Evolutionary conservation across 2,113 vertebrate species (phyloP), one percentile per base, ranked within the genome.

Genomic region (Polypterus bichir): DNA sequence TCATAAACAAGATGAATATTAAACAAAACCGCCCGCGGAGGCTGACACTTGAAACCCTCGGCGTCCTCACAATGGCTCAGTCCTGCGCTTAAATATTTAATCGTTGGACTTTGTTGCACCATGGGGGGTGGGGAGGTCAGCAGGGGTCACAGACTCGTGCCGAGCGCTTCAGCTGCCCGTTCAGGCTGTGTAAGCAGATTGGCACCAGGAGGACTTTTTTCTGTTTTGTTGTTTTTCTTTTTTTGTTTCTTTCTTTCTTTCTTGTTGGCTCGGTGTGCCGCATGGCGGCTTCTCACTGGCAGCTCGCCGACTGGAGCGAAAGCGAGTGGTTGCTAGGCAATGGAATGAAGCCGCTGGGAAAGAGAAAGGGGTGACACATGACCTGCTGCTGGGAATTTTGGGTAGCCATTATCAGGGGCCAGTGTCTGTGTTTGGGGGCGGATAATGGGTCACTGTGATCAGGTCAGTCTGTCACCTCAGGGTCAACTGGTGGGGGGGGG

Each of bases 1-100:
- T 62, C 53, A 6, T 54, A 46, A 46, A 48, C n/a, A 11, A 52
- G 46, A 64, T 55, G 68, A 59, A 75, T 67, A 75, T 75, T 59
- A 71, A 72, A 71, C 60, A 71, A 73, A 70, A 69, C 66, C 61
- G 45, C 66, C 64, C 47, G 55, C 60, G 74, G 68, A 68, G 69
- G 66, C 59, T 52, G 84, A 81, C 73, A 87, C 76, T 76, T 77
- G 83, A 87, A 71, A 84, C 81, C 73, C 45, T 60, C 59, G 61
- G 67, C 65, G 64, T 46, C 47, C 59, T 54, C 59, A 7, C 51
- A 49, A 49, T 55, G 45, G 7, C 4, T 52, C 10, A 66, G 61
- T 53, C 49, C 65, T 46, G 6, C 46, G 51, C 60, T 59, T 66
- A 46, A 66, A 66, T 66, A 59, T 66, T 66, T 66, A 46, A 66